These are phyloP conservation scores for Micropterix aruncella DNA, from an alignment of 2,888 invertebrate species.

Conservation along the genomic window DNA sequence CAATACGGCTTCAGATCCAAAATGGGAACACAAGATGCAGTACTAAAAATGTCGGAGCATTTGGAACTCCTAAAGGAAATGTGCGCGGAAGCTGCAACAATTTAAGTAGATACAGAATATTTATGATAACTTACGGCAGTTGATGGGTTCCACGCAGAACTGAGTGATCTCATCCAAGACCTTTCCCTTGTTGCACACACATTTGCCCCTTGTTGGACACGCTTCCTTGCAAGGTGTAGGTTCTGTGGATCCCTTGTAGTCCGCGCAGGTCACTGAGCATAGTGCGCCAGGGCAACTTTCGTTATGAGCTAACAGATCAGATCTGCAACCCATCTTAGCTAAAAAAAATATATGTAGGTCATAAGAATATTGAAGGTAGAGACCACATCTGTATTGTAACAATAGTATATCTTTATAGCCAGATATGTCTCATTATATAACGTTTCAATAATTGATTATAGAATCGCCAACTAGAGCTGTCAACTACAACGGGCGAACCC, in stretches of 20 bases:
- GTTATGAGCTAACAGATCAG: background rate
- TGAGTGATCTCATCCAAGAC: background rate
- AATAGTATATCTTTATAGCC: no score
- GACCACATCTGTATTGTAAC: no score
- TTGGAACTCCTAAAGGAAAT: no score
- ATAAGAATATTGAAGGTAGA: no score
- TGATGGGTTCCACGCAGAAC: background rate
- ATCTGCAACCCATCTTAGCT: background rate
- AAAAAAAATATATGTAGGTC: no score
- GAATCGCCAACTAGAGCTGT: no score
- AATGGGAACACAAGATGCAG: no score
- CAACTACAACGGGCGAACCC: no score
- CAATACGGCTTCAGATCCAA: no score
- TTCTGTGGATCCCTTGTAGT: background rate
- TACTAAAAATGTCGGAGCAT: no score
- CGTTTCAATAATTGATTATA: no score
- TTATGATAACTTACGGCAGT: background rate
- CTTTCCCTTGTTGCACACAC: background rate
- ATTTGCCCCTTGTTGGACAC: background rate
- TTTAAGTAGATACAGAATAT: background rate
- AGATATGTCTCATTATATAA: no score
- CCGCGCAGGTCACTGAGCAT: background rate
- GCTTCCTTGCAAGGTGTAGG: background rate
- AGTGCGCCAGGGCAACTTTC: background rate
- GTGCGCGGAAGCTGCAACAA: background rate